Evolutionary conservation across 2,797 vertebrate genomes (phyloP), one percentile per base, ranked within the genome.

Genomic region (Enteromius anoplus): DNA sequence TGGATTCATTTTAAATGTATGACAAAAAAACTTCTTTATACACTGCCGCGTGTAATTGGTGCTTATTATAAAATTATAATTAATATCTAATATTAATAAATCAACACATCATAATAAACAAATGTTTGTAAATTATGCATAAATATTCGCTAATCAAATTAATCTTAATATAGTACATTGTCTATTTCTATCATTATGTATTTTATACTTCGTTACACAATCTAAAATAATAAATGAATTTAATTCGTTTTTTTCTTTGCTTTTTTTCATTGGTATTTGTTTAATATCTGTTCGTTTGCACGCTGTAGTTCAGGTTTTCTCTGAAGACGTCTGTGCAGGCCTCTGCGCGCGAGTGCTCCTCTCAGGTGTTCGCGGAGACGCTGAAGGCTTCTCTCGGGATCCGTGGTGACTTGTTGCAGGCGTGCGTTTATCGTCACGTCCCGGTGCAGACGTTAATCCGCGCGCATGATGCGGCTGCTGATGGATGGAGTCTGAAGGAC

Each of bases 401-500:
- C 62, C n/a, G 64, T 21, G 23, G 55, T 65, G 70, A 82, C 80
- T 70, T 81, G 72, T 71, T 82, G 69, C 79, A 62, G 81, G 77
- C 66, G 66, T 64, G 81, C 80, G 82, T 3, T 19, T 9, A 62
- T 76, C 69, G 29, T 40, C 40, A 47, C 72, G 37, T 66, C 19
- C 58, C 58, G 73, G 19, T 68, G n/a, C 26, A 81, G 90, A 85
- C 69, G 89, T 88, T 80, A 87, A 78, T 89, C 89, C 88, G 89
- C 79, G 89, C 88, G 89, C 90, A 90, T 91, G 90, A 93, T 94
- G 92, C 92, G 77, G 82, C 81, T 84, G 76, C 87, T 94, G 93
- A 94, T 92, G 89, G 93, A 93, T 94, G 92, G 88, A 81, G 89
- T 89, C 76, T 75, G 79, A 89, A 75, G 87, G 73, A 51, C 72